phyloP scores from a whole-genome alignment of 2,888 invertebrate species.

The Pedicia rivosa region DNA sequence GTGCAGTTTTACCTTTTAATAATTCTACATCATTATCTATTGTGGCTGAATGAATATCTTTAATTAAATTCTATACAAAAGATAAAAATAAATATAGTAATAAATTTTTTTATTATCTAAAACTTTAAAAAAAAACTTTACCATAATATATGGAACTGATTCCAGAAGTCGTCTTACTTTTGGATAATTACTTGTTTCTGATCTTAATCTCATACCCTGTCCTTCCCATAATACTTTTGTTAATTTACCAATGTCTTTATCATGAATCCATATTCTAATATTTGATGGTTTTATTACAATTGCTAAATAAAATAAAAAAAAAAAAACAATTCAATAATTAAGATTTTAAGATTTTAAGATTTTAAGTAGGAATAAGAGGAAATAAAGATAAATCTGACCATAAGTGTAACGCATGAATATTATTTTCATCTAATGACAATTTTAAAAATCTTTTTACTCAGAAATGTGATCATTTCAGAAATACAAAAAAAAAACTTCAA shows the following conservation, averaged over 20 bases:
- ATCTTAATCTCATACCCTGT: conserved; percentile 65
- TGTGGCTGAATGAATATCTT: conserved; percentile 63
- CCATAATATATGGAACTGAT: conserved; percentile 90
- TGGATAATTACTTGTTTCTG: conserved; percentile 71
- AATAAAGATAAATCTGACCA: too few species aligned
- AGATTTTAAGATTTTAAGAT: too few species aligned
- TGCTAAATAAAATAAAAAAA: conserved; percentile 32
- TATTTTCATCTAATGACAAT: too few species aligned
- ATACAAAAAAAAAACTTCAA: too few species aligned
- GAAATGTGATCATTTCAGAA: too few species aligned
- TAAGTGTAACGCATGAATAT: too few species aligned
- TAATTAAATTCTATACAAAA: conserved; percentile 53
- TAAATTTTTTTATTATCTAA: not conserved
- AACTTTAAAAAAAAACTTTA: conserved; percentile 29
- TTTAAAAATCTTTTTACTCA: too few species aligned
- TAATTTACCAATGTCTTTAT: conserved; percentile 70
- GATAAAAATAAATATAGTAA: not conserved
- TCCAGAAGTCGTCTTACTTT: conserved; percentile 73
- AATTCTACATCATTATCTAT: conserved; percentile 59
- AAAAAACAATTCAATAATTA: too few species aligned
- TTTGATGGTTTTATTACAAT: conserved; percentile 71
- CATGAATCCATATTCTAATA: conserved; percentile 91
- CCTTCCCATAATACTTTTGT: conserved; percentile 85
- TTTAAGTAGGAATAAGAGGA: too few species aligned
- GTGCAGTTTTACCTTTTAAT: conserved; percentile 45